These are phyloP conservation scores for Myoxocephalus aenaeus DNA, from an alignment of 2,797 vertebrate genomes.

Conservation along the genomic window DNA sequence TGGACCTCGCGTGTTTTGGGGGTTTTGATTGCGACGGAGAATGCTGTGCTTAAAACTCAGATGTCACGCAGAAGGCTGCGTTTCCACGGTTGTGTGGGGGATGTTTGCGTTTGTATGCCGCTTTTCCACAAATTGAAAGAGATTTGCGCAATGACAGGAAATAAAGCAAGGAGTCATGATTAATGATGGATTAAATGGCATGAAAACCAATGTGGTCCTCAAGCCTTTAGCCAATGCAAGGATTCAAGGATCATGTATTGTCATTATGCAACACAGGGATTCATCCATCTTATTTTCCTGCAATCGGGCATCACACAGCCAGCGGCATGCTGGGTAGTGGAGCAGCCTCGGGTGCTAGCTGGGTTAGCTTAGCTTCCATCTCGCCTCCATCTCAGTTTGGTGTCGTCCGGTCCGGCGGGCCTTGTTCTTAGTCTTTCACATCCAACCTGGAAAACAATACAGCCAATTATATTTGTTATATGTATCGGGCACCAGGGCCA, in stretches of 20 bases:
- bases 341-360: too few species aligned
- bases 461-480: too few species aligned
- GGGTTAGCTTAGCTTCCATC: too few species aligned
- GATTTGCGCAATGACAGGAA: conserved; percentile 36
- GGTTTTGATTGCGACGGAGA: conserved; percentile 38
- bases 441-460: too few species aligned
- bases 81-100: conserved; percentile 6
- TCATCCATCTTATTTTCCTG: too few species aligned
- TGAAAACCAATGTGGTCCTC: not conserved
- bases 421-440: too few species aligned
- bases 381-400: too few species aligned
- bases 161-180: conserved; percentile 15
- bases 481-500: too few species aligned
- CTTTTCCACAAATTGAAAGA: conserved; percentile 32
- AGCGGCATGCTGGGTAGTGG: too few species aligned
- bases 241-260: not conserved
- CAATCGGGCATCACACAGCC: too few species aligned
- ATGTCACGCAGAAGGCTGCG: conserved; percentile 32
- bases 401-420: too few species aligned
- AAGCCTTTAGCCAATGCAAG: not conserved
- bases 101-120: conserved; percentile 13
- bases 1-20: conserved; percentile 37
- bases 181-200: conserved; percentile 37
- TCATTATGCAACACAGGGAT: not conserved
- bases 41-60: conserved; percentile 25